Conservation (phyloP, 2,113 vertebrate species). For the Tragelaphus strepsiceros region DNA sequence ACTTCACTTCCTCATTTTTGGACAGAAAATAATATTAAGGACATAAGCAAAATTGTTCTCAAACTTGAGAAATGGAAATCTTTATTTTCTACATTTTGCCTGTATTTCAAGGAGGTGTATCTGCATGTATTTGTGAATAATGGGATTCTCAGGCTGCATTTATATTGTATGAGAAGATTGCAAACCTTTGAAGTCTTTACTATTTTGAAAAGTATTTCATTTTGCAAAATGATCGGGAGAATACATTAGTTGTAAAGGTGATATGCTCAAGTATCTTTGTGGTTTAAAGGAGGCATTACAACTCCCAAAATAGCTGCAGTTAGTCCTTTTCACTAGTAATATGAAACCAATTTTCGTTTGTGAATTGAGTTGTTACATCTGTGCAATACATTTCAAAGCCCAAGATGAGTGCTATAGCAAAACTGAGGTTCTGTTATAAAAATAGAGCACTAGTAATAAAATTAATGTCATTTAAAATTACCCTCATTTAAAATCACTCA, state of each 20-base stretch:
- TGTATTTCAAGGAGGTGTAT: background rate
- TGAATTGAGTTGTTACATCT: constrained; percentile 37
- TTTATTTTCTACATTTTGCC: background rate
- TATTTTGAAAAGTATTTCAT: constrained; percentile 2
- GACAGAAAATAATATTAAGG: background rate
- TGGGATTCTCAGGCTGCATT: constrained; percentile 17
- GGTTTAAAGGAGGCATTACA: constrained; percentile 1
- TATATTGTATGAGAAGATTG: background rate
- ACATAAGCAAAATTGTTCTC: background rate
- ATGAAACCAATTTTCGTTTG: constrained; percentile 31
- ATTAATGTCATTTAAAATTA: background rate
- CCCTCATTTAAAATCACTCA: constrained; percentile 1
- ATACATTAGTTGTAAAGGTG: constrained; percentile 17
- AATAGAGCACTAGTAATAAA: background rate
- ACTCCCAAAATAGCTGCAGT: background rate
- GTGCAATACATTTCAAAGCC: background rate
- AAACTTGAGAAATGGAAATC: background rate
- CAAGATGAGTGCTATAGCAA: background rate
- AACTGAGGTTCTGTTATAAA: background rate
- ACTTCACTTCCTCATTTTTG: background rate
- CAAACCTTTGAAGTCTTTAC: background rate
- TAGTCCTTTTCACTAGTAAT: constrained; percentile 6
- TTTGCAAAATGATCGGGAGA: background rate
- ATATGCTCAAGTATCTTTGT: constrained; percentile 19
- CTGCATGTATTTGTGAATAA: background rate